These are phyloP conservation scores for Beris morrisii DNA, from an alignment of 2,888 invertebrate species.

Conservation along the genomic window DNA sequence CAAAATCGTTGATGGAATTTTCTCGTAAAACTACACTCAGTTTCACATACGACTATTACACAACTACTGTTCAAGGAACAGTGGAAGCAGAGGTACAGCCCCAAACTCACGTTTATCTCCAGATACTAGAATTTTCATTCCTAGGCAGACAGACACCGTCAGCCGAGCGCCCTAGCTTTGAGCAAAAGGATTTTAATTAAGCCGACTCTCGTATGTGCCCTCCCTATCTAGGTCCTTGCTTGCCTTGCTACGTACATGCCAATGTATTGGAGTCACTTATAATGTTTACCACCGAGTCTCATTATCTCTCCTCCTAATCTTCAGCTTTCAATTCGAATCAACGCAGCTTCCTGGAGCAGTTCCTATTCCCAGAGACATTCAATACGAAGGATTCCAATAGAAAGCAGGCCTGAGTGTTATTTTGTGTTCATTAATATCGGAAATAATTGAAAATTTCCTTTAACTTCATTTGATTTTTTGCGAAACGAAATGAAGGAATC, in stretches of 20 bases:
- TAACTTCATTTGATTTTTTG: too few species aligned
- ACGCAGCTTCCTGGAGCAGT: not conserved
- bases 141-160: not conserved
- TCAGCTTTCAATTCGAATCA: constrained; percentile 13
- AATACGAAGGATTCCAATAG: constrained; percentile 1
- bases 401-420: constrained; percentile 1
- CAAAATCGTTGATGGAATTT: constrained; percentile 5
- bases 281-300: constrained; percentile 15
- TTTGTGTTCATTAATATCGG: constrained; percentile 22
- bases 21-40: constrained; percentile 1
- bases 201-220: constrained; percentile 9
- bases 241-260: not conserved
- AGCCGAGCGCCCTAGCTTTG: not conserved
- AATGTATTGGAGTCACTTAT: constrained; percentile 10
- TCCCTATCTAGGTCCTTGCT: not conserved
- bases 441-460: not conserved
- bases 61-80: not conserved
- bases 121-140: too few species aligned
- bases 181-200: constrained; percentile 30
- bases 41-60: too few species aligned
- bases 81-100: too few species aligned
- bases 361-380: not conserved
- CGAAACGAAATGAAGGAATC: too few species aligned
- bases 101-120: too few species aligned
- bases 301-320: constrained; percentile 19